phyloP scores from a whole-genome alignment of 2,113 vertebrate genomes.

The Myrmophylax atrothorax region DNA sequence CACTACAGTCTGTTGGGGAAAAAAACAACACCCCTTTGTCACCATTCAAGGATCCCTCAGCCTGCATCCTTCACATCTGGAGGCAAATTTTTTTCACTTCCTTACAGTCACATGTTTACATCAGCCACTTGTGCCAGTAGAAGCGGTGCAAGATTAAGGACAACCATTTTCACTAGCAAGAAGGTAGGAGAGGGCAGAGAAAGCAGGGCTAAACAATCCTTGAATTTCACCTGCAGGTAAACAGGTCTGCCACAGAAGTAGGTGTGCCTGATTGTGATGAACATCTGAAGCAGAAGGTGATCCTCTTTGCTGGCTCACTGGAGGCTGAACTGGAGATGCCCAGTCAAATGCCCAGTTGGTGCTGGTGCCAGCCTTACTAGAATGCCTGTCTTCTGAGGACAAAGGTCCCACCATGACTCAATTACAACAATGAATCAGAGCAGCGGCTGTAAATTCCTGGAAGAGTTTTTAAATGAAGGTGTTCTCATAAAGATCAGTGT shows the following conservation, averaged over 20 bases:
- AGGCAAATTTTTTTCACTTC: background rate
- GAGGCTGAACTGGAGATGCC: background rate
- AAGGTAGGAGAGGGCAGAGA: background rate
- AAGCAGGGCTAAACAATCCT: background rate
- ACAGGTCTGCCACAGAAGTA: background rate
- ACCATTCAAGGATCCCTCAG: background rate
- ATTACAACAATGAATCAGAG: background rate
- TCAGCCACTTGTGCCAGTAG: background rate
- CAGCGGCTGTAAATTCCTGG: background rate
- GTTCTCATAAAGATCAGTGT: background rate
- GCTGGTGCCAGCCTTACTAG: background rate
- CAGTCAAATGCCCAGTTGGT: background rate
- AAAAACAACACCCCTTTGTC: background rate
- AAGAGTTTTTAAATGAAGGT: background rate
- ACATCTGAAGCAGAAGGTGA: background rate
- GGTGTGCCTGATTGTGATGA: background rate
- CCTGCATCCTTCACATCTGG: background rate
- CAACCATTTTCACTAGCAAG: background rate
- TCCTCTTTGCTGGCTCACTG: background rate
- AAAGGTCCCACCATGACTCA: background rate
- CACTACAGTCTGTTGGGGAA: background rate
- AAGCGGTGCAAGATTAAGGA: background rate
- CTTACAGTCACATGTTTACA: background rate
- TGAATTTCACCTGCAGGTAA: background rate
- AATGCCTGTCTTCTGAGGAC: background rate